phyloP scores from a whole-genome alignment of 2,888 invertebrate genomes.

The Eretmocerus hayati region DNA sequence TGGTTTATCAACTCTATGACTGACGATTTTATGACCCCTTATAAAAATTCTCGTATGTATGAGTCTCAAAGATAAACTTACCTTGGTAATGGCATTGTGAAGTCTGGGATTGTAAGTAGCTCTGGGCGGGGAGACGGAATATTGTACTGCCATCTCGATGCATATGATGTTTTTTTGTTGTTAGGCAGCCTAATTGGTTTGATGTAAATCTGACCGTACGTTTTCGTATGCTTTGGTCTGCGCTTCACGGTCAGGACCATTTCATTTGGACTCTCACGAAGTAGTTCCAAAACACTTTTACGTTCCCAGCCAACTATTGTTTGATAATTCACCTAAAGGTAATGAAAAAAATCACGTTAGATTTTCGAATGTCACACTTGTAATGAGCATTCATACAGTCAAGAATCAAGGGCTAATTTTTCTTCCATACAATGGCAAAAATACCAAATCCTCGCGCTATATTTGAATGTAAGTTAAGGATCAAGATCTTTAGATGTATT shows the following conservation, averaged over 20 bases:
- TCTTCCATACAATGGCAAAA: no score
- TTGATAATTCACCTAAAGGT: conserved; percentile 62
- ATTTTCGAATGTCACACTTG: no score
- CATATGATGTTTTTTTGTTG: conserved; percentile 60
- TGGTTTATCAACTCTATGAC: no score
- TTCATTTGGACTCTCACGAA: conserved; percentile 73
- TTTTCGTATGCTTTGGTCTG: conserved; percentile 72
- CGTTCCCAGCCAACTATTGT: conserved; percentile 76
- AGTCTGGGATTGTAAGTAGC: conserved; percentile 56
- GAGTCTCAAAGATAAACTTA: no score
- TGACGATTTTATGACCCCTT: no score
- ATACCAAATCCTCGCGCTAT: no score
- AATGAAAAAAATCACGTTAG: no score
- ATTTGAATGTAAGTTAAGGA: no score
- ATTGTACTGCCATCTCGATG: conserved; percentile 60
- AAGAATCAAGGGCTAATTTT: no score
- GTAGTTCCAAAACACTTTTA: conserved; percentile 65
- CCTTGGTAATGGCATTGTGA: conserved; percentile 55
- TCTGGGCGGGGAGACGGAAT: conserved; percentile 61
- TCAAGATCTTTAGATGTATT: no score
- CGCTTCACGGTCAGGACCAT: conserved; percentile 76
- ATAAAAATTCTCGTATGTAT: no score
- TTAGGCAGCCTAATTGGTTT: conserved; percentile 67
- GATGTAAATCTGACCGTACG: conserved; percentile 68
- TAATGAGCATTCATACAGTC: no score